Base-by-base conservation (phyloP, 2,797 vertebrate genomes). In the Paramormyrops hopkinsi region DNA sequence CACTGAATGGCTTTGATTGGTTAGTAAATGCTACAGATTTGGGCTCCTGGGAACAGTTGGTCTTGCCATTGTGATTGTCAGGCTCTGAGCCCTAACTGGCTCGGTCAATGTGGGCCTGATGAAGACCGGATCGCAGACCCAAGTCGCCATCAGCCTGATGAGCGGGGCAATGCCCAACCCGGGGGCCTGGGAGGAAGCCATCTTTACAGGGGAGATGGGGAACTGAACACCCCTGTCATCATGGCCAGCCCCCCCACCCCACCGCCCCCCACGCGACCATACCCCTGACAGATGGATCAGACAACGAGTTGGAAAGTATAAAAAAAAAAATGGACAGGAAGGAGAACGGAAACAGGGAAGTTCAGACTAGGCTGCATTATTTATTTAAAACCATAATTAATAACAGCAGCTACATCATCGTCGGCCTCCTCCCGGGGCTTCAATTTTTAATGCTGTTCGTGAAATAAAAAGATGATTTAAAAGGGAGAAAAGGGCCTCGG, bases 381-480 rank as follows among this genome's bases (percentile, higher is more conserved):
- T 95, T 94, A 95, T 95, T 95, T 93, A 94, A 93, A 93, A 89
- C 92, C 90, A 90, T 94, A 94, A 94, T 95, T 94, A 95, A 93
- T 95, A 94, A 91, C 90, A 89, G 89, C 90, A 54, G 89, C 92
- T 94, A 92, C 88, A 93, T 95, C 93, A 92, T 88, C 88, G 29
- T 91, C 91, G 89, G 91, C 90, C 56, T 86, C 91, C 90, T 92
- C 76, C 90, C 87, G 92, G 89, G 90, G 90, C 93, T 93, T 95
- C 87, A 93, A 95, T 95, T 92, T 94, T 94, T 95, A 94, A 95
- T 94, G 93, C 90, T 91, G 92, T 94, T 94, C 92, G 91, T 94
- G 91, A 92, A 91, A 93, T 91, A 91, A 92, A 89, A 89, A 88
- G 90, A 91, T 91, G 89, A 92, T 92, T 91, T 92, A 88, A 91